phyloP scores from a whole-genome alignment of 2,113 vertebrate genomes.

The Monopterus albus region DNA sequence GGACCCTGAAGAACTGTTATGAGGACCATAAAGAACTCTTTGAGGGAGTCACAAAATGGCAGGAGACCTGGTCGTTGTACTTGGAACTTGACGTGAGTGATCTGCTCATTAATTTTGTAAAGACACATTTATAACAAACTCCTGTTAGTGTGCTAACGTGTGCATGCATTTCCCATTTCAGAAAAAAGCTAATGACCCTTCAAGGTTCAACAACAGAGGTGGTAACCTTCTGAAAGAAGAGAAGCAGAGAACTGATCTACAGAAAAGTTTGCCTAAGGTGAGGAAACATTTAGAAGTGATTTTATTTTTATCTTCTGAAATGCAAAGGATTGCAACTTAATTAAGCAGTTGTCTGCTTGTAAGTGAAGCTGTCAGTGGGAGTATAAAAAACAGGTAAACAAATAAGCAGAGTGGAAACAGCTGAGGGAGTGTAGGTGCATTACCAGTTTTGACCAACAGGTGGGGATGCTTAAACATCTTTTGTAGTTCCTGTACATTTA shows the following conservation, averaged over 20 bases:
- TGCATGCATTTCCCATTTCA: constrained; percentile 27
- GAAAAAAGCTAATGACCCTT: constrained; percentile 88
- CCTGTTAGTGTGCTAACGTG: neutral
- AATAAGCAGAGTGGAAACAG: neutral
- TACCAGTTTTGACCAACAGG: constrained; percentile 15
- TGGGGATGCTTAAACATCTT: constrained; percentile 17
- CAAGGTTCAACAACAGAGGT: constrained; percentile 91
- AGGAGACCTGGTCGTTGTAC: constrained; percentile 90
- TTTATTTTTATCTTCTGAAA: neutral
- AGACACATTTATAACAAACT: neutral
- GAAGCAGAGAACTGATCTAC: constrained; percentile 91
- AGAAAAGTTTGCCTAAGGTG: constrained; percentile 92
- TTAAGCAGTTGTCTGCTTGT: neutral
- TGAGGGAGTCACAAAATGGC: constrained; percentile 89
- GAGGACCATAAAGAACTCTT: constrained; percentile 88
- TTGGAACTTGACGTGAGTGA: constrained; percentile 90
- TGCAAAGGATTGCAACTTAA: too few relatives aligned
- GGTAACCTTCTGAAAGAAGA: constrained; percentile 95
- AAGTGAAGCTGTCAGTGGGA: neutral
- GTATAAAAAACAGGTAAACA: neutral
- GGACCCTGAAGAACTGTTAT: constrained; percentile 82
- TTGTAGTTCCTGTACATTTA: neutral
- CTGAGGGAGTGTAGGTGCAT: neutral
- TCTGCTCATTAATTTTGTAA: too few relatives aligned
- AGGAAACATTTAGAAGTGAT: neutral